A percentile compares a stretch with the other conserved stretches of the same genome.
Conservation (phyloP, 2,113 vertebrate genomes). For the Rhinolophus ferrumequinum region DNA sequence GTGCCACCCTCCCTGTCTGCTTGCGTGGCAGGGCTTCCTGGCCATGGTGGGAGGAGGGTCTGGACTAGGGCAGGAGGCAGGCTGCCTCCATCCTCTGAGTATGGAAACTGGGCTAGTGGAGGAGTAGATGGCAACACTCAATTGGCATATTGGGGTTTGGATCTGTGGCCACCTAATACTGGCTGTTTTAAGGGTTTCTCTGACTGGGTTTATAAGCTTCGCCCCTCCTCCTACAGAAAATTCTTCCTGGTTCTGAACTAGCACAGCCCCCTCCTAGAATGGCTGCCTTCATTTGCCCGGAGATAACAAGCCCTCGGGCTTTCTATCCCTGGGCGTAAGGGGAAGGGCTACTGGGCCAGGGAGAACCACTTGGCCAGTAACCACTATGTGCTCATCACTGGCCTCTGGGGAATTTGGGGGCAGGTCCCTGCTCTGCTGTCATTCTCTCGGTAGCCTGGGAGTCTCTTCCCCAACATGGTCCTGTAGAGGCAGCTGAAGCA, state of each 20-base stretch:
- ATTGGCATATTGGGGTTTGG: not conserved
- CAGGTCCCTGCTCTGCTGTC: not conserved
- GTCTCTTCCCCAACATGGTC: rapidly evolving
- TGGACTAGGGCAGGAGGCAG: not conserved
- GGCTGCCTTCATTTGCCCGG: not conserved
- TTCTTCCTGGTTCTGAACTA: not conserved
- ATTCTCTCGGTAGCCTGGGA: not conserved
- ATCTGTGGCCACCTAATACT: not conserved
- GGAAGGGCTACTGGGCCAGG: not conserved
- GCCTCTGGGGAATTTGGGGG: not conserved
- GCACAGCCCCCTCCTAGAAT: not conserved
- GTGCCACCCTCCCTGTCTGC: not conserved
- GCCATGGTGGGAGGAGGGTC: not conserved
- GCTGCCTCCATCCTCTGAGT: too few relatives aligned
- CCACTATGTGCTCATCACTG: not conserved
- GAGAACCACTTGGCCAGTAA: not conserved
- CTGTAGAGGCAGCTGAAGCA: not conserved
- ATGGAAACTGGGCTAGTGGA: not conserved
- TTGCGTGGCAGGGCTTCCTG: not conserved
- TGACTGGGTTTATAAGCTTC: not conserved
- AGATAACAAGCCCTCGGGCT: not conserved
- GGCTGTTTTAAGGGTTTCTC: not conserved
- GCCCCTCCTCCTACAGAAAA: not conserved
- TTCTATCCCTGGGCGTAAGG: not conserved
- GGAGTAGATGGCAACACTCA: not conserved